phyloP scores from a whole-genome alignment of 2,888 invertebrate species.

The Hetaerina titia region DNA sequence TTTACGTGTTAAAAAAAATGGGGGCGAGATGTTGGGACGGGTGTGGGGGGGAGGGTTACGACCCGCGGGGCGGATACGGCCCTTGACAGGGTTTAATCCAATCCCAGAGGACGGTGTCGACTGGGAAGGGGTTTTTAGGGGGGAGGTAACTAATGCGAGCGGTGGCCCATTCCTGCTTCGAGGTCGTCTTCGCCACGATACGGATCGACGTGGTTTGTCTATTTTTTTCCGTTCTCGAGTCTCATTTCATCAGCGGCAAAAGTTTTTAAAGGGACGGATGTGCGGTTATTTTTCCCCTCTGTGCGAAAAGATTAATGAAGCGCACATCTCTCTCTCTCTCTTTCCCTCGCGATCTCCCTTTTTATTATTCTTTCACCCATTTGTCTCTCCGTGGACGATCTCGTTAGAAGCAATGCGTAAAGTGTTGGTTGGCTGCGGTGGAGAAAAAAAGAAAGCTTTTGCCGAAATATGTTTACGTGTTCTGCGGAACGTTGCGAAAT shows the following conservation, averaged over 20 bases:
- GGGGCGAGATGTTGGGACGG: background rate
- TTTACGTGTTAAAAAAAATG: background rate
- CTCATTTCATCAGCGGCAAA: too few species aligned
- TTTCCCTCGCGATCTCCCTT: background rate
- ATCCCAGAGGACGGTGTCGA: background rate
- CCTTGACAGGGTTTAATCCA: conserved; percentile 26
- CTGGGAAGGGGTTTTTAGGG: background rate
- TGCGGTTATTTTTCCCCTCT: background rate
- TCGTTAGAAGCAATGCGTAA: background rate
- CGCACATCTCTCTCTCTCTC: background rate
- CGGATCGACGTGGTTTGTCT: background rate
- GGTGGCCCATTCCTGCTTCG: background rate
- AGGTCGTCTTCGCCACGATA: background rate
- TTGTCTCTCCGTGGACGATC: background rate
- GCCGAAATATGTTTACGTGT: background rate
- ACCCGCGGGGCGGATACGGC: background rate
- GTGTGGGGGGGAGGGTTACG: background rate
- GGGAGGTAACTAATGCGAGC: background rate
- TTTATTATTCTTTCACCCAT: background rate
- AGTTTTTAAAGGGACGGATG: too few species aligned
- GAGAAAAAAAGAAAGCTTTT: background rate
- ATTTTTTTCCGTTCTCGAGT: background rate
- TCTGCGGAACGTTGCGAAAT: background rate
- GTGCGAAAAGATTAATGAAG: background rate
- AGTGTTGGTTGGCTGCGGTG: background rate